Evolutionary conservation across 2,888 invertebrate genomes (phyloP), one percentile per base, ranked within the genome.

Genomic region (Choristoneura rosaceana): DNA sequence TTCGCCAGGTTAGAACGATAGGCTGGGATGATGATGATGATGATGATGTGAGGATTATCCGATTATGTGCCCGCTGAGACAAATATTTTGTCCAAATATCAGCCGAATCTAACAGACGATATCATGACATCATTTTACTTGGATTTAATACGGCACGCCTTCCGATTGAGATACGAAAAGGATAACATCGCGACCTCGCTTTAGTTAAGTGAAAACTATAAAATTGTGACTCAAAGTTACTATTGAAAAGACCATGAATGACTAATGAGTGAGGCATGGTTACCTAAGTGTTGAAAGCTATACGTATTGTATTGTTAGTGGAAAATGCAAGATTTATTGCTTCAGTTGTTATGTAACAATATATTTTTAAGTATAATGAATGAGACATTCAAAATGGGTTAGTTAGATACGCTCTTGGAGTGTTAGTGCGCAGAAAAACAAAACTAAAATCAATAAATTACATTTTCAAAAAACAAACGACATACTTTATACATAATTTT

Each of bases 121-220:
- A 66, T 64, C 41, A 59, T 71, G 66, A 55, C 66, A 66, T 66
- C 52, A n/a, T n/a, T n/a, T n/a, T n/a, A n/a, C n/a, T n/a, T n/a
- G n/a, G n/a, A 69, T 69, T 14, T 34, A 33, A n/a, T 10, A 33
- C 14, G 15, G 25, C 25, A 12, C 33, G 17, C 55, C 41, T 65
- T 55, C 34, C 41, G 55, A 65, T 65, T 15, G 17, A 45, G 62
- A 62, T 25, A 62, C 45, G 14, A 62, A 62, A 55, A 55, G 4
- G 15, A 55, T 25, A 55, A 55, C 9, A 55, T 25, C 3, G 25
- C 12, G 55, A 55, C 9, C 55, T 55, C 55, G 25, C 55, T 55
- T 25, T 10, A 25, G 62, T 14, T 25, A 62, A 43, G 45, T 62
- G 62, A 45, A 41, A 62, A 25, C 43, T 14, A 43, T 62, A 17